Evolutionary conservation across 2,113 vertebrate genomes (phyloP).

Genomic region (Zosterops hypoxanthus): DNA sequence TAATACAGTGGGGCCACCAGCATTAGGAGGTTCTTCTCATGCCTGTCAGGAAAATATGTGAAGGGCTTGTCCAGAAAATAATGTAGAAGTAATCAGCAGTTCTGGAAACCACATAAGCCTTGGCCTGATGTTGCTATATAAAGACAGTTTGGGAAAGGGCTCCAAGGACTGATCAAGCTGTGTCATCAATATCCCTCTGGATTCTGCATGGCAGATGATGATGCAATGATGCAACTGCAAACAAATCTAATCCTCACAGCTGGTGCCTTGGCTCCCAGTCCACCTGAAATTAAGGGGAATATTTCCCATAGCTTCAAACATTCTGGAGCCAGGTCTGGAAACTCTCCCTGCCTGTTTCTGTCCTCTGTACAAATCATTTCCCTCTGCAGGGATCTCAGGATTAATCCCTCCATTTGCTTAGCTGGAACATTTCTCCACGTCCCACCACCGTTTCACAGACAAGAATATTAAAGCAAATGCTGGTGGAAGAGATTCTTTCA

Average conservation of each 20-base stretch:
- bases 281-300: not conserved
- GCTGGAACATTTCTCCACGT: not conserved
- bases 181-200: not conserved
- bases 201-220: not conserved
- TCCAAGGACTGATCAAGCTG: not conserved
- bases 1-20: not conserved
- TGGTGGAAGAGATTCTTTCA: not conserved
- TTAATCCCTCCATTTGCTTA: not conserved
- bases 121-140: not conserved
- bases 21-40: not conserved
- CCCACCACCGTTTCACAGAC: not conserved
- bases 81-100: not conserved
- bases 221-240: slow-evolving; percentile 22
- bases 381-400: not conserved
- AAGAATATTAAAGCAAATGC: not conserved
- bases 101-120: not conserved
- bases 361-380: not conserved
- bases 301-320: not conserved
- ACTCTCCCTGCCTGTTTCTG: not conserved
- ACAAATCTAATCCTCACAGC: slow-evolving; percentile 25
- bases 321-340: not conserved
- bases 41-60: not conserved
- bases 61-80: not conserved
- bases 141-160: not conserved
- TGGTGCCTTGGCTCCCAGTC: not conserved